These are phyloP conservation scores for Pseudomugil tenellus DNA, from an alignment of 2,797 vertebrate species.

Conservation along the genomic window DNA sequence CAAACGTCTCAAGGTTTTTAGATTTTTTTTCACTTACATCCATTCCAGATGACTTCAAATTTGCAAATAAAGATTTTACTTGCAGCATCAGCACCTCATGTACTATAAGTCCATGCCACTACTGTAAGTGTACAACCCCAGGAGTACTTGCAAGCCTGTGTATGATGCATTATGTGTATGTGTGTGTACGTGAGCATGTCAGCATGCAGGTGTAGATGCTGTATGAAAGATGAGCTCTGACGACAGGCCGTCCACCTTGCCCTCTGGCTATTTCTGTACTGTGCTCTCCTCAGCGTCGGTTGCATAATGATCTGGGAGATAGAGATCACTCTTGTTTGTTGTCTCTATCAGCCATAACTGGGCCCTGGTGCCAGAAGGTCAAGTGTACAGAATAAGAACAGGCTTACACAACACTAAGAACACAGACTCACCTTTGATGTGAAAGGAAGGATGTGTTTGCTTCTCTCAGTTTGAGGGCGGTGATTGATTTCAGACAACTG, in stretches of 20 bases:
- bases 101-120: slow-evolving; percentile 16
- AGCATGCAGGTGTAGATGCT: slow-evolving; percentile 71
- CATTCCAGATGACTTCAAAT: slow-evolving; percentile 14
- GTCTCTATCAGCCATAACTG: slow-evolving; percentile 77
- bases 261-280: slow-evolving; percentile 81
- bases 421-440: slow-evolving; percentile 70
- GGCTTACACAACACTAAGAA: slow-evolving; percentile 69
- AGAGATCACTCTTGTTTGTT: slow-evolving; percentile 78
- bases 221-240: slow-evolving; percentile 81
- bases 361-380: slow-evolving; percentile 76
- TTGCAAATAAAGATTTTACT: slow-evolving; percentile 24
- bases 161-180: slow-evolving; percentile 42
- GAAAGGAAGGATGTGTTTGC: slow-evolving; percentile 52
- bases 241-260: slow-evolving; percentile 78
- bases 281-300: slow-evolving; percentile 64
- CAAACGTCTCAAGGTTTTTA: slow-evolving; percentile 13
- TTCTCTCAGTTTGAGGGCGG: slow-evolving; percentile 59
- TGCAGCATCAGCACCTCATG: slow-evolving; percentile 7
- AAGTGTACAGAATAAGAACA: slow-evolving; percentile 78
- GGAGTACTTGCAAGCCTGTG: slow-evolving; percentile 23
- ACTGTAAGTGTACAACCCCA: slow-evolving; percentile 31
- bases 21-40: background rate
- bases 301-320: slow-evolving; percentile 78
- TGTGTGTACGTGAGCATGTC: slow-evolving; percentile 42
- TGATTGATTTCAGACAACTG: slow-evolving; percentile 68